Evolutionary conservation across 2,797 vertebrate genomes (phyloP), one percentile per base, ranked within the genome.

Genomic region (Coilia nasus): DNA sequence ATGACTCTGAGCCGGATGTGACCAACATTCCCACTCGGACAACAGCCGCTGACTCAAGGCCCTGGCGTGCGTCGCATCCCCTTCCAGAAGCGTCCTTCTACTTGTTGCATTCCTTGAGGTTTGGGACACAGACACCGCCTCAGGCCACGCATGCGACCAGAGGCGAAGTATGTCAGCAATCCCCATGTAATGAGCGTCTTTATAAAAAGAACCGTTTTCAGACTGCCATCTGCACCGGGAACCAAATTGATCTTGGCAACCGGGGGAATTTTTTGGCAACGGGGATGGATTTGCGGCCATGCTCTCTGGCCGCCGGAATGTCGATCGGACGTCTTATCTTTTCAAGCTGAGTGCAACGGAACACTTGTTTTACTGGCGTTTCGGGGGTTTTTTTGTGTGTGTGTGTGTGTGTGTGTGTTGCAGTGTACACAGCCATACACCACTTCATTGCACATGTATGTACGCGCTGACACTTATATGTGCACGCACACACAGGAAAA

Each of bases 201-300:
- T 71, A 35, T 31, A 71, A 31, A 71, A 35, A 31, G 64, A 71
- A 10, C 35, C 64, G 28, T 35, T 71, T 31, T 71, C 15, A 17
- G 64, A 71, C 35, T 71, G 64, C 14, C 64, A 15, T 71, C 64
- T 71, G 12, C 64, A 17, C 64, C 35, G 31, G 19, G 2, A 11
- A 35, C 64, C 64, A 71, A 35, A 75, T 75, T 75, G 67, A 28
- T 19, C 67, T 75, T 75, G 28, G 31, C 67, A 75, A 75, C 14
- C 28, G 14, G 67, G 67, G 67, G 67, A 75, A 31, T 75, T 75
- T 31, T 75, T 75, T 17, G 67, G 31, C 28, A 15, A 35, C 11
- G 28, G 67, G 28, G 14, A 75, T 17, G 15, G 67, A 75, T 75
- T 19, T 4, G 15, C 67, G 28, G 28, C 14, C 67, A 75, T 75